Percentiles rank a stretch among this genome's conserved stretches.
phyloP scores from a whole-genome alignment of 2,888 invertebrate species.

The Glaucopsyche alexis region DNA sequence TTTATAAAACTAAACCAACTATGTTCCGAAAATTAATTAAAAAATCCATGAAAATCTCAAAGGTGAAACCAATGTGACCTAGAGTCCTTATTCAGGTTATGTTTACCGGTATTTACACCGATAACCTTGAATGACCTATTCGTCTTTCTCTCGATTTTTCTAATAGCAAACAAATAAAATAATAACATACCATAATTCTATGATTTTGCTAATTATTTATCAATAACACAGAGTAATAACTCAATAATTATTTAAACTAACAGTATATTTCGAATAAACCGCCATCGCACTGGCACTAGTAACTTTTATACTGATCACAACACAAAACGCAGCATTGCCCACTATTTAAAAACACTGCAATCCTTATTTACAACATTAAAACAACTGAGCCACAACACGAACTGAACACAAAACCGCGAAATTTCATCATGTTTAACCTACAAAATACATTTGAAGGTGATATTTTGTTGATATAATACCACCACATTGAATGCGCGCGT shows the following conservation, averaged over 20 bases:
- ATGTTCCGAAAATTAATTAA: no score
- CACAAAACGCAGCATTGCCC: conserved; percentile 47
- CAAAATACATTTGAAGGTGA: conserved; percentile 79
- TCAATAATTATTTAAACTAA: conserved; percentile 17
- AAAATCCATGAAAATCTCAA: conserved; percentile 41
- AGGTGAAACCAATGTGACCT: conserved; percentile 73
- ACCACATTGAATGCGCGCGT: conserved; percentile 44
- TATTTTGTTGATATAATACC: conserved; percentile 77
- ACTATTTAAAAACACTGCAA: conserved; percentile 44
- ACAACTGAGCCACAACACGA: conserved; percentile 53
- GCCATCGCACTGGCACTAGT: conserved; percentile 36
- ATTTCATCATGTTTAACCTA: conserved; percentile 77
- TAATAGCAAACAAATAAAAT: neutral
- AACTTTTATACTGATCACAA: conserved; percentile 34
- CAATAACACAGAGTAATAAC: neutral
- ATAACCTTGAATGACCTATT: conserved; percentile 79
- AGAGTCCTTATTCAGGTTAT: conserved; percentile 59
- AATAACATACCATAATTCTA: neutral
- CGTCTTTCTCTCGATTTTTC: conserved; percentile 34
- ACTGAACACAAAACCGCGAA: conserved; percentile 72
- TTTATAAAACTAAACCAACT: no score
- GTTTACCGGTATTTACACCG: conserved; percentile 63
- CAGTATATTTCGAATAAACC: conserved; percentile 41
- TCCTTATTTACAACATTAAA: conserved; percentile 37
- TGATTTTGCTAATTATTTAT: neutral